These are phyloP conservation scores for Heliconius hortense DNA, from an alignment of 2,888 invertebrate genomes.

Conservation along the genomic window DNA sequence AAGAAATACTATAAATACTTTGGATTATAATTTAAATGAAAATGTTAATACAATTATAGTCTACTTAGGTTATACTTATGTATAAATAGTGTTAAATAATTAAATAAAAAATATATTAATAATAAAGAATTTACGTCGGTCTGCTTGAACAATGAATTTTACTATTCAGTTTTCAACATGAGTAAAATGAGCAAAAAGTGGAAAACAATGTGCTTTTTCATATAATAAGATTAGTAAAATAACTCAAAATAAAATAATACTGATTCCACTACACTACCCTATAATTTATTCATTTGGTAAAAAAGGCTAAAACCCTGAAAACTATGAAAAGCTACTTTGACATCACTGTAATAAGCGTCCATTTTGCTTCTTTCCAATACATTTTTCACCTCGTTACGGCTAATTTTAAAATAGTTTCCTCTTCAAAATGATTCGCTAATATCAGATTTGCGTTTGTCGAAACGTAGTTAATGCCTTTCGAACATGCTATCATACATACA, in stretches of 20 bases:
- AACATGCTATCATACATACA: constrained; percentile 62
- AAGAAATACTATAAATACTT: no score
- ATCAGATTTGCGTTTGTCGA: constrained; percentile 68
- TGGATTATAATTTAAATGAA: no score
- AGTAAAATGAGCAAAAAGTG: no score
- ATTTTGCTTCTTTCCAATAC: constrained; percentile 21
- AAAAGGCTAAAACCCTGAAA: background rate
- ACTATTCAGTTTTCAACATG: no score
- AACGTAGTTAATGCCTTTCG: constrained; percentile 56
- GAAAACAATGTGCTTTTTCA: no score
- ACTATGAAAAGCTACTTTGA: constrained; percentile 11
- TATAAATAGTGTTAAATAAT: no score
- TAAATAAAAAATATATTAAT: background rate
- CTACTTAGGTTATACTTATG: no score
- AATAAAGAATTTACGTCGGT: background rate
- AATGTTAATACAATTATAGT: no score
- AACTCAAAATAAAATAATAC: background rate
- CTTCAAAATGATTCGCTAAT: constrained; percentile 64
- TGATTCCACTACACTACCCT: background rate
- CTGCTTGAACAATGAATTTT: background rate
- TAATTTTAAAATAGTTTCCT: constrained; percentile 53
- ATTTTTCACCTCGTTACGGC: constrained; percentile 31
- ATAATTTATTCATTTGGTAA: background rate
- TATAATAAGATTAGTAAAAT: background rate
- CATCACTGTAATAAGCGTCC: background rate